Evolutionary conservation across 2,888 invertebrate genomes (phyloP).

Genomic region (Parasteatoda lunata): DNA sequence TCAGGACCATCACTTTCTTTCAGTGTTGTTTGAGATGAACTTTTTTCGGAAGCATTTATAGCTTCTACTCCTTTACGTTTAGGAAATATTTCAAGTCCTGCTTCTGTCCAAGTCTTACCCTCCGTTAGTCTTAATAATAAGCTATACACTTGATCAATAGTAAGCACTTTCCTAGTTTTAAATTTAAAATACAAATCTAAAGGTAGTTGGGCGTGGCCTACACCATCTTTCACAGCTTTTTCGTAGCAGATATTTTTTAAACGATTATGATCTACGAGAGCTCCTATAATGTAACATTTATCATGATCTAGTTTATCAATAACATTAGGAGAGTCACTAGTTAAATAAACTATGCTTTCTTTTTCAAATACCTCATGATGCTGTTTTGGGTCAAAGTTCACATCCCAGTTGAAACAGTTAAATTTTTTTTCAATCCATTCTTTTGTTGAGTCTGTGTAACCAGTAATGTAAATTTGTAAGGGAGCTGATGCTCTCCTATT

Average conservation of each 20-base stretch:
- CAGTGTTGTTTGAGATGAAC: not conserved
- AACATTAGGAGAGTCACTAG: conserved; percentile 93
- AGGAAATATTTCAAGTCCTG: conserved; percentile 85
- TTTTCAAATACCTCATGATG: conserved; percentile 84
- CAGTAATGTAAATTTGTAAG: conserved; percentile 84
- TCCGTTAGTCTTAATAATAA: conserved; percentile 85
- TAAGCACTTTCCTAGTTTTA: conserved; percentile 93
- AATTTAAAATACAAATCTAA: conserved; percentile 91
- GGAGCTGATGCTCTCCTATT: conserved; percentile 88
- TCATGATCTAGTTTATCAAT: conserved; percentile 82
- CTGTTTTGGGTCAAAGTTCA: conserved; percentile 81
- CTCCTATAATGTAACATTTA: conserved; percentile 87
- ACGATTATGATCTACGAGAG: conserved; percentile 96
- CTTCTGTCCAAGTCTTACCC: conserved; percentile 85
- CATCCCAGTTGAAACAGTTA: conserved; percentile 95
- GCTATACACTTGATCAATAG: conserved; percentile 96
- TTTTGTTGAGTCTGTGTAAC: conserved; percentile 84
- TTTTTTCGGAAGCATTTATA: not conserved
- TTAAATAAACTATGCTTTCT: conserved; percentile 89
- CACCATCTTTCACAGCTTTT: conserved; percentile 84
- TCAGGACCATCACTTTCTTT: not conserved
- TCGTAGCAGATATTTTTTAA: conserved; percentile 87
- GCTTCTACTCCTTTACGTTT: conserved; percentile 78
- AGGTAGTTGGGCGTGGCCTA: conserved; percentile 89
- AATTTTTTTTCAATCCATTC: conserved; percentile 85